These are phyloP conservation scores for Tachysurus fulvidraco DNA, from an alignment of 2,113 vertebrate species.

Conservation along the genomic window DNA sequence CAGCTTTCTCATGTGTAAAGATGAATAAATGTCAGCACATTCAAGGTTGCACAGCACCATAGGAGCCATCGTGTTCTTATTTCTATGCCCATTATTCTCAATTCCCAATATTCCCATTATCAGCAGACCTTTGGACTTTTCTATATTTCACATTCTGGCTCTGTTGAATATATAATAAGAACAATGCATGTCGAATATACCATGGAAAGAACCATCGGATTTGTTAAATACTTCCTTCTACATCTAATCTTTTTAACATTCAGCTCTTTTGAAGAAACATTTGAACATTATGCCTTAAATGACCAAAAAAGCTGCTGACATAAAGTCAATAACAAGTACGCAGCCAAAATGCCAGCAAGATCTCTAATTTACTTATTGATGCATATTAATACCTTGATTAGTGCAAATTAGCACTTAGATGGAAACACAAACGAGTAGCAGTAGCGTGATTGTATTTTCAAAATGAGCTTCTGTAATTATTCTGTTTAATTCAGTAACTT, in stretches of 20 bases:
- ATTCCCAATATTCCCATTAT: constrained; percentile 32
- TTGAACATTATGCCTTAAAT: not conserved
- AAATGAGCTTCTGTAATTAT: constrained; percentile 54
- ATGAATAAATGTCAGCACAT: not conserved
- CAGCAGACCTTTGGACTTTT: constrained; percentile 14
- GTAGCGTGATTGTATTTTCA: constrained; percentile 53
- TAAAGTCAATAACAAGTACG: constrained; percentile 29
- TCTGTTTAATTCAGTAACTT: constrained; percentile 54
- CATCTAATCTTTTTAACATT: not conserved
- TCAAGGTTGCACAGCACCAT: constrained; percentile 9
- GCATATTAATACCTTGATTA: constrained; percentile 59
- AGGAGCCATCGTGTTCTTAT: not conserved
- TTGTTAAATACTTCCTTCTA: not conserved
- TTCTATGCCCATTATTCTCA: constrained; percentile 1
- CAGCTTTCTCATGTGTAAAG: constrained; percentile 1
- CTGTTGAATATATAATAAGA: constrained; percentile 24
- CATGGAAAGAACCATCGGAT: not conserved
- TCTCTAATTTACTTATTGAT: constrained; percentile 49
- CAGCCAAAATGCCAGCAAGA: constrained; percentile 11
- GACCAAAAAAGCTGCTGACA: constrained; percentile 12
- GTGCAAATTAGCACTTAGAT: constrained; percentile 54
- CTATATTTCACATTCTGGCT: constrained; percentile 11
- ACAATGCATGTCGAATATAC: not conserved
- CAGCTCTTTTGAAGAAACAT: not conserved
- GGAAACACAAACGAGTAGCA: constrained; percentile 51